Evolutionary conservation across 2,888 invertebrate genomes (phyloP).

Genomic region (Apamea anceps): DNA sequence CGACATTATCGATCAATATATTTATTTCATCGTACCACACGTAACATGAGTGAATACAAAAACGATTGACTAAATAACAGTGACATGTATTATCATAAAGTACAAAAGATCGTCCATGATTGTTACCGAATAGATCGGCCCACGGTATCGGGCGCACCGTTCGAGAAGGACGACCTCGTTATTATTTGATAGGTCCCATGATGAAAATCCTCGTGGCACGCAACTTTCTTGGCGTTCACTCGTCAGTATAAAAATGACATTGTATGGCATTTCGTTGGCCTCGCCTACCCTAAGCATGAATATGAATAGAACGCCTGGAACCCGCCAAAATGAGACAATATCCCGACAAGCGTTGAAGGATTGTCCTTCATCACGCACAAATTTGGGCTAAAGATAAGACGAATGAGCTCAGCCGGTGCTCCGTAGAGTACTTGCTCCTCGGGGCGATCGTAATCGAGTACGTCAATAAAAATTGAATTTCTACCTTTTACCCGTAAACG

Average conservation of each 20-base stretch:
- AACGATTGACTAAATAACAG: slow-evolving; percentile 79
- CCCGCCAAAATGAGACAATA: slow-evolving; percentile 81
- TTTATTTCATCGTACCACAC: slow-evolving; percentile 61
- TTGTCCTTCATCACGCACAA: slow-evolving; percentile 87
- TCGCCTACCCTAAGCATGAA: slow-evolving; percentile 79
- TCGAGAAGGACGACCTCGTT: slow-evolving; percentile 85
- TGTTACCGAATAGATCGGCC: slow-evolving; percentile 82
- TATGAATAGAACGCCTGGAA: slow-evolving; percentile 83
- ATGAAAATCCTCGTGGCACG: slow-evolving; percentile 88
- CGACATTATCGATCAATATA: slow-evolving; percentile 63
- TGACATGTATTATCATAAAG: slow-evolving; percentile 82
- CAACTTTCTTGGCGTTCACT: slow-evolving; percentile 87
- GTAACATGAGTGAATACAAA: slow-evolving; percentile 75
- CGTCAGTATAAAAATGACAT: slow-evolving; percentile 87
- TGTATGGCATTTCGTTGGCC: slow-evolving; percentile 83
- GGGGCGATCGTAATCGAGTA: slow-evolving; percentile 77
- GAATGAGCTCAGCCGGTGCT: slow-evolving; percentile 59
- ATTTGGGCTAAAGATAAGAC: slow-evolving; percentile 74
- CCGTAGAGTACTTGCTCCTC: slow-evolving; percentile 59
- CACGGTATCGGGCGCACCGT: slow-evolving; percentile 81
- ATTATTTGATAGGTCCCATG: slow-evolving; percentile 89
- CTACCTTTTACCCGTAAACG: slow-evolving; percentile 81
- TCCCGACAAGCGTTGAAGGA: slow-evolving; percentile 84
- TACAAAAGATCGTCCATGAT: slow-evolving; percentile 84
- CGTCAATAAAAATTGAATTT: slow-evolving; percentile 84